Percentiles rank a stretch among this genome's conserved stretches.
These are phyloP conservation scores for Eristalinus aeneus DNA, from an alignment of 2,888 invertebrate genomes.

Conservation along the genomic window DNA sequence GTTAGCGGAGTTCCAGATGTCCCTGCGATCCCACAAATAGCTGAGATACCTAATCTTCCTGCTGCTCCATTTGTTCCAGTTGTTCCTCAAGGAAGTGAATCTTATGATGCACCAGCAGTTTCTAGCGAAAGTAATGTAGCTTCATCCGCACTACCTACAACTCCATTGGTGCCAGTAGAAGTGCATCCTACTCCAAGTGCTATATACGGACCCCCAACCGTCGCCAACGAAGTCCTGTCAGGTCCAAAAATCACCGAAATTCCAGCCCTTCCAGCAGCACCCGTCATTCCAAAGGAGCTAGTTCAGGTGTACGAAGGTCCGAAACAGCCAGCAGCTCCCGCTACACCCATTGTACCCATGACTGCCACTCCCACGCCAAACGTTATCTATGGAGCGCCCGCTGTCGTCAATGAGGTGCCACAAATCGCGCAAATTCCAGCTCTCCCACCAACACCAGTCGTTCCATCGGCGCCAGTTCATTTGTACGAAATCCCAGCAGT, in stretches of 20 bases:
- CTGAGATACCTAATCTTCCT: not conserved
- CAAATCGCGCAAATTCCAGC: not conserved
- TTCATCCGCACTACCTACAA: not conserved
- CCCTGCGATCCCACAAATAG: not conserved
- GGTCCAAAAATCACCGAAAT: not conserved
- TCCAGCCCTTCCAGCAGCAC: conserved; percentile 25
- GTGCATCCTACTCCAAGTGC: not conserved
- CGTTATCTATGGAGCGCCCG: not conserved
- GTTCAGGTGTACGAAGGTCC: not conserved
- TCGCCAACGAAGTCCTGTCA: not conserved
- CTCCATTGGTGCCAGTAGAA: not conserved
- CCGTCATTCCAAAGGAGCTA: not conserved
- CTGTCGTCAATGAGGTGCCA: not conserved
- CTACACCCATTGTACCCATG: not conserved
- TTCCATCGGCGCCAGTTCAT: not conserved
- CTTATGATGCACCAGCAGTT: not conserved
- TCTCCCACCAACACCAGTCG: not conserved
- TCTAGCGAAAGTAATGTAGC: too few relatives aligned
- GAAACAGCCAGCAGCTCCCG: not conserved
- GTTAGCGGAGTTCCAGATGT: conserved; percentile 1
- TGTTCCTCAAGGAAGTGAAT: not conserved
- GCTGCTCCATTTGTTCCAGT: not conserved
- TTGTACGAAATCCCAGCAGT: not conserved
- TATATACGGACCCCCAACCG: not conserved
- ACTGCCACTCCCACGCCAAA: not conserved